These are phyloP conservation scores for Leuciscus idus DNA, from an alignment of 2,113 vertebrate species.

Conservation along the genomic window DNA sequence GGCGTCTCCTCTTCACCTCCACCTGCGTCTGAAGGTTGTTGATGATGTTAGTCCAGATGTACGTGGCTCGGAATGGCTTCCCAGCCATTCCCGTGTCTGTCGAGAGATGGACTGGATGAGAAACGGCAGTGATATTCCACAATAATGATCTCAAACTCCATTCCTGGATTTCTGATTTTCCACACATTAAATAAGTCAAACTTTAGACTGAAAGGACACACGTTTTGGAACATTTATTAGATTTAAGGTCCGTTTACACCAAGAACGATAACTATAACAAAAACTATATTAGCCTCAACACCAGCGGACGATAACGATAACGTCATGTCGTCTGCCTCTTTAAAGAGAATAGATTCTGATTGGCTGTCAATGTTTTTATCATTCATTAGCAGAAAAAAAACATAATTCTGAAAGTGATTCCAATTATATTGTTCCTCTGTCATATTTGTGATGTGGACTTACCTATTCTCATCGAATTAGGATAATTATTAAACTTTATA, in stretches of 20 bases:
- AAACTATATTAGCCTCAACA: too few species aligned
- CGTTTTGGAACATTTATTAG: neutral
- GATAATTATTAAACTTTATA: too few species aligned
- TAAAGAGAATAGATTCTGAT: too few species aligned
- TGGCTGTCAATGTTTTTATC: too few species aligned
- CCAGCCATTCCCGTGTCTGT: slow-evolving; percentile 85
- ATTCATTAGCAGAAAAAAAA: too few species aligned
- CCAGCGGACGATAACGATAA: too few species aligned
- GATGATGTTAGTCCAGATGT: slow-evolving; percentile 95
- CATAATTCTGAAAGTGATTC: too few species aligned
- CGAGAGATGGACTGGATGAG: neutral
- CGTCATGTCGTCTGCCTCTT: too few species aligned
- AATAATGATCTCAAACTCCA: neutral
- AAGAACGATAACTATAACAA: too few species aligned
- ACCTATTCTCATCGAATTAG: too few species aligned
- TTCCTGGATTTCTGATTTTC: neutral
- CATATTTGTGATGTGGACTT: too few species aligned
- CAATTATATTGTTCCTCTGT: too few species aligned
- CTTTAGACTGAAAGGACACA: neutral
- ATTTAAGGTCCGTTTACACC: neutral
- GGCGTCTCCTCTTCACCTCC: slow-evolving; percentile 90
- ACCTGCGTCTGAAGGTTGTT: slow-evolving; percentile 86
- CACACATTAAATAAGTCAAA: neutral
- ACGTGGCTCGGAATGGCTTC: slow-evolving; percentile 92
- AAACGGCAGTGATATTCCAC: neutral